These are phyloP conservation scores for Allygus modestus DNA, from an alignment of 2,888 invertebrate species.

Conservation along the genomic window DNA sequence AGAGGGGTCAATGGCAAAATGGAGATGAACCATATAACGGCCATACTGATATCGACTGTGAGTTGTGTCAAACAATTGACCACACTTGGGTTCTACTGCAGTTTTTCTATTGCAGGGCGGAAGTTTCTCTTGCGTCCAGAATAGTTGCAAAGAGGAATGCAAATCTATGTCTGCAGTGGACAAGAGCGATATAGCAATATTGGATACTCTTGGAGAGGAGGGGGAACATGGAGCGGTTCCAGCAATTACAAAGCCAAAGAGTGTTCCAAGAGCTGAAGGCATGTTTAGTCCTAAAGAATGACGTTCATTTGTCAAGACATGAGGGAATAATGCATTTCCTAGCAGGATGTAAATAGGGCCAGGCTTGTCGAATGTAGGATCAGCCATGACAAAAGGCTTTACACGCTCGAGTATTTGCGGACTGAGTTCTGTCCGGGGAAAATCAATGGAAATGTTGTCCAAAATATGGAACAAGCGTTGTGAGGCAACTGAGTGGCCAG, in stretches of 20 bases:
- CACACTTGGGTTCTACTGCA: background rate
- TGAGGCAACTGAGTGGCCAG: background rate
- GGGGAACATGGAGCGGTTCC: slow-evolving; percentile 11
- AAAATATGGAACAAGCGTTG: background rate
- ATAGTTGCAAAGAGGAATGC: background rate
- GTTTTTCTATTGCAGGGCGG: background rate
- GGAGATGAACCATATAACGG: background rate
- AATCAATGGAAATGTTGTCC: background rate
- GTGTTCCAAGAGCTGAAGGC: background rate
- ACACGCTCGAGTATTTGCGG: background rate
- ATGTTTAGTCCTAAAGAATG: slow-evolving; percentile 5
- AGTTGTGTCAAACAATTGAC: background rate
- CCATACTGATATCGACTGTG: background rate
- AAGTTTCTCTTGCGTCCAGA: slow-evolving; percentile 1
- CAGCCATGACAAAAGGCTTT: background rate
- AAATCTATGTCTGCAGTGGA: background rate
- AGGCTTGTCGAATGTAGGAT: background rate
- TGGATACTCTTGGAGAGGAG: background rate
- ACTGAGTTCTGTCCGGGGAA: background rate
- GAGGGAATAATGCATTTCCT: background rate
- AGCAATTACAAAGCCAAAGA: slow-evolving; percentile 14
- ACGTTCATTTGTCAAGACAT: background rate
- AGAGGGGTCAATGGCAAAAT: background rate
- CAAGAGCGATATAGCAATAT: background rate
- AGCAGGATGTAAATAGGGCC: background rate